These are phyloP conservation scores for Pangasius macronema DNA, from an alignment of 2,797 vertebrate species.

Conservation along the genomic window DNA sequence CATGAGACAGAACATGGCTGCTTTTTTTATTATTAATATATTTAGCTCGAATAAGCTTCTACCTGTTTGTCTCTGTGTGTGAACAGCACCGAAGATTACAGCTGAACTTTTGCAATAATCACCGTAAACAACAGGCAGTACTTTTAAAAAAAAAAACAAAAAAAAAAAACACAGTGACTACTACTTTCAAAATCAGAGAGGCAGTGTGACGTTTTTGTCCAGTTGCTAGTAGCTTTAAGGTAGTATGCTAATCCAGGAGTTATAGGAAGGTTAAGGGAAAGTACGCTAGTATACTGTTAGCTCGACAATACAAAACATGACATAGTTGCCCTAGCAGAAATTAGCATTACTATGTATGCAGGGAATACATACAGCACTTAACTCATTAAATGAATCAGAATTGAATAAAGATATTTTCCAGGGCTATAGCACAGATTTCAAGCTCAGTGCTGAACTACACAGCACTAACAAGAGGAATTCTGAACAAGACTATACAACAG, in stretches of 20 bases:
- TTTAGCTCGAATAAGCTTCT: neutral
- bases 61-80: neutral
- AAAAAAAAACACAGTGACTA: neutral
- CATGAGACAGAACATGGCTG: neutral
- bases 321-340: neutral
- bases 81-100: neutral
- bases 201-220: neutral
- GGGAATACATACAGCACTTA: neutral
- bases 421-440: neutral
- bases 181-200: neutral
- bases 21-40: slow-evolving; percentile 1
- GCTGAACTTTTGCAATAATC: neutral
- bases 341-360: neutral
- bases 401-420: neutral
- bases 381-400: neutral
- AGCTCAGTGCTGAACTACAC: neutral
- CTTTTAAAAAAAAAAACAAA: neutral
- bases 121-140: neutral
- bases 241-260: neutral
- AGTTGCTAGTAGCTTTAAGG: neutral
- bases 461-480: neutral
- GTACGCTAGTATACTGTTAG: neutral
- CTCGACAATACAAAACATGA: neutral
- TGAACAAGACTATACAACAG: neutral
- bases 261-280: neutral